A percentile compares a stretch with the other conserved stretches of the same genome.
Evolutionary conservation across 2,113 vertebrate species (phyloP).

Genomic region (Rhizomys pruinosus): DNA sequence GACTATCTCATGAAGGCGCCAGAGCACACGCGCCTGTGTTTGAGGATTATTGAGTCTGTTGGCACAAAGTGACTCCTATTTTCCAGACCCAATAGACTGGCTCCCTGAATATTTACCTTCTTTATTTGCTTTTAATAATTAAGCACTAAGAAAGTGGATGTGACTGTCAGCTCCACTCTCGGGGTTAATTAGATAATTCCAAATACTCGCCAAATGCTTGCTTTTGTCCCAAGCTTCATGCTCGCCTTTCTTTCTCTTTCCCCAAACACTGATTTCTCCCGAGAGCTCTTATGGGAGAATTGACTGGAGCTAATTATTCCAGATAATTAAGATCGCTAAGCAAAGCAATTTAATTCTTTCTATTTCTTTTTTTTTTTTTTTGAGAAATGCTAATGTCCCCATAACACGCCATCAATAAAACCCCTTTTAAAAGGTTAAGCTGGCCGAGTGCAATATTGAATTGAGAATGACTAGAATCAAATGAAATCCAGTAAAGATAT

Average conservation of each 20-base stretch:
- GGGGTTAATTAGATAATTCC: conserved; percentile 86
- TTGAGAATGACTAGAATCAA: conserved; percentile 71
- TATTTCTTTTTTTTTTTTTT: conserved; percentile 74
- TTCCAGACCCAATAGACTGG: conserved; percentile 33
- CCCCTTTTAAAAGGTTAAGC: conserved; percentile 84
- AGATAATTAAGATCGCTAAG: conserved; percentile 89
- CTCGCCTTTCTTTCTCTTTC: conserved; percentile 74
- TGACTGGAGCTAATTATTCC: conserved; percentile 88
- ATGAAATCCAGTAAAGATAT: conserved; percentile 73
- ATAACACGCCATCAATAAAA: conserved; percentile 79
- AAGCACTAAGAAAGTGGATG: conserved; percentile 77
- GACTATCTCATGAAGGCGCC: background rate
- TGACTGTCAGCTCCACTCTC: conserved; percentile 84
- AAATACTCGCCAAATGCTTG: conserved; percentile 82
- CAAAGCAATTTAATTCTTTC: conserved; percentile 87
- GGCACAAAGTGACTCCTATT: conserved; percentile 48
- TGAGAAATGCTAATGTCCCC: conserved; percentile 83
- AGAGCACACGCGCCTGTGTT: background rate
- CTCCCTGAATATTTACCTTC: conserved; percentile 57
- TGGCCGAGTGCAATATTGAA: conserved; percentile 67
- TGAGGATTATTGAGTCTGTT: conserved; percentile 6
- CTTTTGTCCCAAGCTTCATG: conserved; percentile 77
- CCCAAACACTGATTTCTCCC: conserved; percentile 82
- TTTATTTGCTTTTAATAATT: conserved; percentile 84
- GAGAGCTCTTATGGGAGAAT: conserved; percentile 84